Conservation (phyloP, 2,113 vertebrate genomes). For the Tetrao urogallus region DNA sequence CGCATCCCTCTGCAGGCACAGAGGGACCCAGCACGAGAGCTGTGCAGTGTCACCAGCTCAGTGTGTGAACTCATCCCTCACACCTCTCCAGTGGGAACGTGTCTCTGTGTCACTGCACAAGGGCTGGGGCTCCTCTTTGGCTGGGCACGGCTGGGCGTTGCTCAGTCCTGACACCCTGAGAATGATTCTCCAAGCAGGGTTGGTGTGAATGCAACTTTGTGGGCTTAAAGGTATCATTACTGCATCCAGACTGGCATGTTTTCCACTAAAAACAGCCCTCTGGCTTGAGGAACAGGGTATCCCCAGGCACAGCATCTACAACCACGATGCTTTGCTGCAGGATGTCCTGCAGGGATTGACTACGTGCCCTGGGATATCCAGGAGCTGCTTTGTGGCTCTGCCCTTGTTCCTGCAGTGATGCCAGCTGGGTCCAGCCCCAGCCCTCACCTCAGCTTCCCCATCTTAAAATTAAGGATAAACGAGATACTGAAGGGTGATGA, state of each 20-base stretch:
- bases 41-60: not conserved
- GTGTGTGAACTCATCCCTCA: not conserved
- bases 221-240: not conserved
- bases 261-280: not conserved
- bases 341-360: accelerated
- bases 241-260: not conserved
- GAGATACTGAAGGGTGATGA: not conserved
- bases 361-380: accelerated
- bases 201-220: not conserved
- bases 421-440: not conserved
- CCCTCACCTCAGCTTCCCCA: not conserved
- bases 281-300: not conserved
- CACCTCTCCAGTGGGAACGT: not conserved
- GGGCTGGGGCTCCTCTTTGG: not conserved
- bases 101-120: accelerated
- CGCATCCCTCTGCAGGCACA: not conserved
- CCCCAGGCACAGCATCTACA: accelerated
- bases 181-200: not conserved
- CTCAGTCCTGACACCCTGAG: not conserved
- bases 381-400: not conserved
- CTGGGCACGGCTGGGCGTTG: not conserved
- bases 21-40: not conserved
- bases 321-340: accelerated
- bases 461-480: not conserved
- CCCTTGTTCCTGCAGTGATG: accelerated